phyloP scores from a whole-genome alignment of 2,797 vertebrate genomes.

The Onychomys torridus region DNA sequence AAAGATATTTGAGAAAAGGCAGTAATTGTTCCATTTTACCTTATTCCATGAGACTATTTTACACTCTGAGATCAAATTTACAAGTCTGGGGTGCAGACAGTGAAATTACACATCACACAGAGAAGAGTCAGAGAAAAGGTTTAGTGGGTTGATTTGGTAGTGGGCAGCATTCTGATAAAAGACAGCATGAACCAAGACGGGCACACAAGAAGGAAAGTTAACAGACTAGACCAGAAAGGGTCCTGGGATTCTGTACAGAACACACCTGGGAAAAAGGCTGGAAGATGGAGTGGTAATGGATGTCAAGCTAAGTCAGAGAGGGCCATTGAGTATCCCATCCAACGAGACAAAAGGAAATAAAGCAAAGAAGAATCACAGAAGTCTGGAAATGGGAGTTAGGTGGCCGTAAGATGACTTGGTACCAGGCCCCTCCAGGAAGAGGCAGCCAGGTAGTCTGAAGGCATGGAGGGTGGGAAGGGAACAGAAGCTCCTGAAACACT shows the following conservation, averaged over 20 bases:
- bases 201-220: background rate
- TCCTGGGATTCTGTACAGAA: background rate
- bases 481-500: background rate
- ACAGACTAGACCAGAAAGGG: background rate
- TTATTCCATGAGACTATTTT: background rate
- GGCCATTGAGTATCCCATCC: background rate
- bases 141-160: background rate
- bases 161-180: background rate
- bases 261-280: background rate
- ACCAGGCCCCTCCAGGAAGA: fast-evolving
- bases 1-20: background rate
- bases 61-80: background rate
- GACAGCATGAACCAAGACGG: background rate
- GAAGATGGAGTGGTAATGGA: background rate
- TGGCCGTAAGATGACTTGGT: background rate
- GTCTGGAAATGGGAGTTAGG: background rate
- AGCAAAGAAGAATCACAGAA: background rate
- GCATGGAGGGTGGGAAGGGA: background rate
- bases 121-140: background rate
- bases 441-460: background rate
- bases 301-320: background rate
- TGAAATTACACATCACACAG: background rate
- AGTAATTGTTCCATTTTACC: background rate
- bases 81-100: background rate
- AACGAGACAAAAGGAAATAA: background rate